Percentiles rank a stretch among this genome's conserved stretches.
Conservation (phyloP, 2,113 vertebrate genomes). For the Redunca redunca region DNA sequence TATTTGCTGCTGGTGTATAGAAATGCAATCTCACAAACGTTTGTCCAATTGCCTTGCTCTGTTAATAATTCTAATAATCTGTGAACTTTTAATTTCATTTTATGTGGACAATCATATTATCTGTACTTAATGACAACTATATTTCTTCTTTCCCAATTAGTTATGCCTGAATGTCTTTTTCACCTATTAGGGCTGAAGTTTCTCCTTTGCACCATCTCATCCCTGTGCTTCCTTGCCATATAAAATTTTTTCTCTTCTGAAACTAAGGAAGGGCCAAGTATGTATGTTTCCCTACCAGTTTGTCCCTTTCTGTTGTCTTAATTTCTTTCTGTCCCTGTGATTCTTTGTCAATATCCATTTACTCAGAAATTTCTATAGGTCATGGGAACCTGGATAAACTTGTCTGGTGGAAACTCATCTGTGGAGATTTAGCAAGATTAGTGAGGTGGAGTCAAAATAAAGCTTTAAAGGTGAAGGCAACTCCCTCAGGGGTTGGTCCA, state of each 20-base stretch:
- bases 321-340: neutral
- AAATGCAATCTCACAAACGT: neutral
- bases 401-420: neutral
- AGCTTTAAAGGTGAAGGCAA: neutral
- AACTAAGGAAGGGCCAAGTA: neutral
- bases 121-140: neutral
- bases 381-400: neutral
- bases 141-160: neutral
- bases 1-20: neutral
- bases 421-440: neutral
- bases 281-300: neutral
- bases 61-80: slow-evolving; percentile 4
- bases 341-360: neutral
- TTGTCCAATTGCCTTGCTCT: neutral
- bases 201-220: neutral
- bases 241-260: neutral
- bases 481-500: neutral
- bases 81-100: slow-evolving; percentile 3
- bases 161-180: neutral
- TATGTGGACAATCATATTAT: neutral
- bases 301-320: neutral
- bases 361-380: neutral
- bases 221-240: neutral
- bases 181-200: neutral
- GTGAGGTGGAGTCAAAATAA: neutral